Base-by-base conservation (phyloP, 2,113 vertebrate genomes). In the Tragulus kanchil region DNA sequence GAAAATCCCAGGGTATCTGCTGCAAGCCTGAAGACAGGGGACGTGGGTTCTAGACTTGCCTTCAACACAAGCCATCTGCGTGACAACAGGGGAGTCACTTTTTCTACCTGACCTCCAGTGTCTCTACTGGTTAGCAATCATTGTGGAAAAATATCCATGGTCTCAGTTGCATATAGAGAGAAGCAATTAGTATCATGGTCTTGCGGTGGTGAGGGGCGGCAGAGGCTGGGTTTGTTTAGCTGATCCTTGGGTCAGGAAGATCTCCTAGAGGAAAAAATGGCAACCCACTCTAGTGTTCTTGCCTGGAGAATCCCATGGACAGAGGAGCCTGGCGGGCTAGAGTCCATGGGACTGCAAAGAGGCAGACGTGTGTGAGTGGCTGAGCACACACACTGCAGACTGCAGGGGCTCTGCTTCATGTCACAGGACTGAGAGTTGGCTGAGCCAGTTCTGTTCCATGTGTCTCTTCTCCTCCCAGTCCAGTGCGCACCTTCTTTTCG, bases 1-100 rank as follows among this genome's bases (percentile, higher is more conserved):
- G 26, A 94, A 95, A 97, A 89, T 98, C 73, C 95, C 28, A 25
- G 83, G 56, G 31, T 79, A 59, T 91, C 36, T 61, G 79, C 89
- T 89, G 19, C 25, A 77, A 79, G 59, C 71, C 64, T 45, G 19
- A 83, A 78, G 89, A 73, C 10, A 84, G 54, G 56, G 54, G 56
- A 48, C 31, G n/a, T 67, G 26, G 19, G 65, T 94, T 96, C 95
- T 94, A 96, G 84, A 93, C 52, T 84, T 69, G 58, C 58, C 50
- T 82, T 89, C 64, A 78, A 85, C 26, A 73, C 17, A 15, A 78
- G 52, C 61, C 89, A 93, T 42, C n/a, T 48, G n/a, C 67, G 71
- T 42, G 77, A 93, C 79, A 85, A 36, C n/a, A 16, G 26, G 31
- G 15, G 19, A 83, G 64, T 79, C 56, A 59, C 14, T 9, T 81